Evolutionary conservation across 2,797 vertebrate genomes (phyloP).

Genomic region (Microtus agrestis): DNA sequence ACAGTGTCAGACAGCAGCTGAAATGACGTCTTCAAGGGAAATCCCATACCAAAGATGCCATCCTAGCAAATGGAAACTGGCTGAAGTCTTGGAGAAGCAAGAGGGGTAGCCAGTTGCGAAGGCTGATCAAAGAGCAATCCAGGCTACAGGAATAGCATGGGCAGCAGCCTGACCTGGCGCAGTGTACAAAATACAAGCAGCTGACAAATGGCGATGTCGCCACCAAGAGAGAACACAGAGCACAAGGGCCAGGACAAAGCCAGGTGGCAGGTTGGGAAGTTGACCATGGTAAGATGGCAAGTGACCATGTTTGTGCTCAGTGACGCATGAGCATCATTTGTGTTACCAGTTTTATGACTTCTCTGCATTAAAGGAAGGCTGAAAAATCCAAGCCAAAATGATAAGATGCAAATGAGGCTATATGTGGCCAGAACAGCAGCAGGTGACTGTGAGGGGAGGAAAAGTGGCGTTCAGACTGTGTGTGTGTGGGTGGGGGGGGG

Average conservation of each 20-base stretch:
- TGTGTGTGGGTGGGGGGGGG: too few species aligned
- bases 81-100: background rate
- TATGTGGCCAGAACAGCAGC: too few species aligned
- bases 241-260: background rate
- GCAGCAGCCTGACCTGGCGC: background rate
- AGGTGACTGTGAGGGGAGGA: accelerated
- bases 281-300: background rate
- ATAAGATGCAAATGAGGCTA: background rate
- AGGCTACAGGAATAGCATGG: background rate
- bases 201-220: background rate
- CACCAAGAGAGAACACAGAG: background rate
- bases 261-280: background rate
- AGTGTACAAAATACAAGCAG: background rate
- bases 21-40: background rate
- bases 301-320: background rate
- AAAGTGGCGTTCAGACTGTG: accelerated
- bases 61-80: too few species aligned
- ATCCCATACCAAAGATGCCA: accelerated
- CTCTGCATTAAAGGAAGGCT: background rate
- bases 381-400: background rate
- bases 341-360: background rate
- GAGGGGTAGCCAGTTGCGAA: background rate
- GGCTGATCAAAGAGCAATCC: background rate
- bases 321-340: background rate
- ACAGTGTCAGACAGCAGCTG: background rate